Conservation (phyloP, 2,888 invertebrate genomes). For the Ichneumoninae sp. region DNA sequence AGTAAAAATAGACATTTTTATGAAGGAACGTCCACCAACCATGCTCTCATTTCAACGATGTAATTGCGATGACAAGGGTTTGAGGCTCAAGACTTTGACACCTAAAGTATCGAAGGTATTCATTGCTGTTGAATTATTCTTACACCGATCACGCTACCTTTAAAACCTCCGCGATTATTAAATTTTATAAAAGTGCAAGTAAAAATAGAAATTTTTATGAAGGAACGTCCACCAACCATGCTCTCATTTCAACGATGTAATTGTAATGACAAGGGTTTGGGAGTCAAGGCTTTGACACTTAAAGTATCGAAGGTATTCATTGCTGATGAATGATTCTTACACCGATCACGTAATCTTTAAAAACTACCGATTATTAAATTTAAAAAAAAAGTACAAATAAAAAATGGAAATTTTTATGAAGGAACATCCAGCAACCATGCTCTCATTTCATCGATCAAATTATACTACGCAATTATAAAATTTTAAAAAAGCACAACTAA, state of each 20-base stretch:
- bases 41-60: background rate
- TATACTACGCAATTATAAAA: background rate
- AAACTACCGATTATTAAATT: background rate
- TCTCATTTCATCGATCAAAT: background rate
- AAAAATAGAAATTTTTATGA: background rate
- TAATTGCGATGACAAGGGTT: background rate
- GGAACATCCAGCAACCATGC: background rate
- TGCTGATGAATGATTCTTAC: no score
- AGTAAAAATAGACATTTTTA: background rate
- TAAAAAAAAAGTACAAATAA: background rate
- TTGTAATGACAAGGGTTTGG: background rate
- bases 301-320: no score
- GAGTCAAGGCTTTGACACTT: no score
- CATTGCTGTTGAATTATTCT: no score
- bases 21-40: background rate
- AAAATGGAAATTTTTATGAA: no score
- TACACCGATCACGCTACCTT: no score
- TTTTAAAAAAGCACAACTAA: background rate
- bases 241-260: background rate
- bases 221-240: background rate
- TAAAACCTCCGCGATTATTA: no score
- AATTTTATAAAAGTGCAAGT: background rate
- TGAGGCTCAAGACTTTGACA: no score
- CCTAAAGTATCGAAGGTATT: no score
- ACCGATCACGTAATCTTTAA: no score